A percentile compares a stretch with the other conserved stretches of the same genome.
Evolutionary conservation across 2,888 invertebrate genomes (phyloP).

Genomic region (Hecatera dysodea): DNA sequence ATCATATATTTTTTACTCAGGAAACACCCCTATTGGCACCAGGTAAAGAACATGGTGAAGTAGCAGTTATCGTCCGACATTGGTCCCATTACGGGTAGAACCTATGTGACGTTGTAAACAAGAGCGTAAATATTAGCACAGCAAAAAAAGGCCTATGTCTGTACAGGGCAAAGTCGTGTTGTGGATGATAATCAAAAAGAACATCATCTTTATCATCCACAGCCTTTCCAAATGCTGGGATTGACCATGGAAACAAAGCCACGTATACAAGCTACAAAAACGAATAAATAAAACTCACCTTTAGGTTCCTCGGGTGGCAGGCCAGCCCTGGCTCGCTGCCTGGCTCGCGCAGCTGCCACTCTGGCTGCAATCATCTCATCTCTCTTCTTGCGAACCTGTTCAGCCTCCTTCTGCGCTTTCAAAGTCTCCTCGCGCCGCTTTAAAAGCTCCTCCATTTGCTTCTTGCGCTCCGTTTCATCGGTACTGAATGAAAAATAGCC

Average conservation of each 20-base stretch:
- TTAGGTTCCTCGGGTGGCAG: conserved; percentile 92
- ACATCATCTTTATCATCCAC: background rate
- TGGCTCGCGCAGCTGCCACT: conserved; percentile 93
- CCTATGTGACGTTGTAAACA: background rate
- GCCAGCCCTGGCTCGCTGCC: conserved; percentile 94
- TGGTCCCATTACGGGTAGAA: background rate
- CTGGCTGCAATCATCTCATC: conserved; percentile 93
- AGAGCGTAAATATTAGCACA: background rate
- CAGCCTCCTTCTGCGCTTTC: conserved; percentile 92
- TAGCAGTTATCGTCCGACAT: no score
- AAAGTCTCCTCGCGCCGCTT: conserved; percentile 93
- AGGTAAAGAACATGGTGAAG: no score
- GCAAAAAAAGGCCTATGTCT: background rate
- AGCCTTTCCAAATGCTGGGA: background rate
- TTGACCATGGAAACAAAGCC: background rate
- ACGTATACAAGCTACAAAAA: background rate
- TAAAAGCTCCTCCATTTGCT: conserved; percentile 95
- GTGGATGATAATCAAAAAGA: background rate
- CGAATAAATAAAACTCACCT: conserved; percentile 71
- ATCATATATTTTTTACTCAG: no score
- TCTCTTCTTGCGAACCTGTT: conserved; percentile 91
- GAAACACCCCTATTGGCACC: no score
- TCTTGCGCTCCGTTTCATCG: conserved; percentile 94
- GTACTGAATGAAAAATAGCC: conserved; percentile 98
- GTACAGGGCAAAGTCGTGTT: background rate